Evolutionary conservation across 2,888 invertebrate genomes (phyloP).

Genomic region (Heliconius aoede): DNA sequence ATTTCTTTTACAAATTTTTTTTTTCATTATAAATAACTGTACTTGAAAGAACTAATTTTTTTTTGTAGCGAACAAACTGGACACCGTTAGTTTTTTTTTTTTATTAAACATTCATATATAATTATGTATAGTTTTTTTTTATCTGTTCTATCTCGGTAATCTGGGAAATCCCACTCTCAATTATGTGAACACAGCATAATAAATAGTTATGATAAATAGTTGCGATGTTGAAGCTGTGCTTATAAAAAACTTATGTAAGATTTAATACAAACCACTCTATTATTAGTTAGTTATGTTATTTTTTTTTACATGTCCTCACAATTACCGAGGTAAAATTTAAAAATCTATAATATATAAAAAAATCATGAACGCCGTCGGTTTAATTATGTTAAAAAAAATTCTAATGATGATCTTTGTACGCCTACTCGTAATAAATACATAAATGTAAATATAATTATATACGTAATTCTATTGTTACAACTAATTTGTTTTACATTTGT

Average conservation of each 20-base stretch:
- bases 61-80: not conserved
- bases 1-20: no score
- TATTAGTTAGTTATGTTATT: not conserved
- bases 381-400: not conserved
- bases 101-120: not conserved
- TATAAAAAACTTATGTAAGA: constrained; percentile 14
- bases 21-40: no score
- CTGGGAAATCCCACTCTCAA: constrained; percentile 32
- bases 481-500: no score
- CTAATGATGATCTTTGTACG: not conserved
- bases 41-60: no score
- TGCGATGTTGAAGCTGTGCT: constrained; percentile 10
- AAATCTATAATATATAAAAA: not conserved
- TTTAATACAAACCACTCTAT: not conserved
- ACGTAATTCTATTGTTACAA: not conserved
- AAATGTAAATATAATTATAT: not conserved
- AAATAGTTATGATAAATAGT: constrained; percentile 14
- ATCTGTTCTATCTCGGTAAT: constrained; percentile 15
- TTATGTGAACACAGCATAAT: constrained; percentile 16
- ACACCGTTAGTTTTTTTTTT: not conserved
- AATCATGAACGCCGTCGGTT: not conserved
- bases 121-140: not conserved
- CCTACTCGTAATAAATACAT: not conserved
- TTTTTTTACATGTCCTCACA: not conserved
- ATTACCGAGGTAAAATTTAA: not conserved